Percentiles rank a stretch among this genome's conserved stretches.
Conservation (phyloP, 2,797 vertebrate species). For the Myoxocephalus aenaeus region DNA sequence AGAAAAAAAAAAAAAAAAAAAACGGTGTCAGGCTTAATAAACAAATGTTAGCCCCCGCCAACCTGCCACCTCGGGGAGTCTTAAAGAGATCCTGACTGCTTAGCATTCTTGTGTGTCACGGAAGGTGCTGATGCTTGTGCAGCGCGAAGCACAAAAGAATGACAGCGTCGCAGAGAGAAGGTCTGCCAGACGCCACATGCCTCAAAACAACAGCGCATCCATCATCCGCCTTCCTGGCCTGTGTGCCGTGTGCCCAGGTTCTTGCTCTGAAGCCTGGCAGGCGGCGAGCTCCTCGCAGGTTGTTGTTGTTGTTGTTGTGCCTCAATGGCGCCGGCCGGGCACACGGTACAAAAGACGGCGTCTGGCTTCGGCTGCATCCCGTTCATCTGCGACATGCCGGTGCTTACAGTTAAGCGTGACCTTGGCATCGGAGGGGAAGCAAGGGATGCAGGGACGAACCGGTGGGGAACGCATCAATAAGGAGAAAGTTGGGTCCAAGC, state of each 20-base stretch:
- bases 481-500: slow-evolving; percentile 54
- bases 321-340: slow-evolving; percentile 37
- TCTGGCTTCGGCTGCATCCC: slow-evolving; percentile 34
- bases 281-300: slow-evolving; percentile 28
- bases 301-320: slow-evolving; percentile 33
- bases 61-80: slow-evolving; percentile 35
- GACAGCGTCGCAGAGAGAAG: slow-evolving; percentile 34
- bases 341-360: slow-evolving; percentile 21
- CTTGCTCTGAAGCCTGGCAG: slow-evolving; percentile 36
- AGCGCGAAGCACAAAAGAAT: slow-evolving; percentile 33
- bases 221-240: slow-evolving; percentile 47
- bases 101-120: slow-evolving; percentile 37
- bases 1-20: slow-evolving; percentile 45
- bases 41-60: slow-evolving; percentile 35
- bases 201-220: slow-evolving; percentile 58
- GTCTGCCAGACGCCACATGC: slow-evolving; percentile 51
- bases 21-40: slow-evolving; percentile 50
- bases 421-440: slow-evolving; percentile 48
- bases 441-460: slow-evolving; percentile 16
- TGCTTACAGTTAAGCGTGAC: slow-evolving; percentile 19
- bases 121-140: slow-evolving; percentile 37
- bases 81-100: slow-evolving; percentile 40
- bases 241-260: slow-evolving; percentile 31
- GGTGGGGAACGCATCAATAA: background rate
- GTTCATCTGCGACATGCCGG: slow-evolving; percentile 38